Conservation (phyloP, 1,140 invertebrate genomes). For the Drosophila repletoides region DNA sequence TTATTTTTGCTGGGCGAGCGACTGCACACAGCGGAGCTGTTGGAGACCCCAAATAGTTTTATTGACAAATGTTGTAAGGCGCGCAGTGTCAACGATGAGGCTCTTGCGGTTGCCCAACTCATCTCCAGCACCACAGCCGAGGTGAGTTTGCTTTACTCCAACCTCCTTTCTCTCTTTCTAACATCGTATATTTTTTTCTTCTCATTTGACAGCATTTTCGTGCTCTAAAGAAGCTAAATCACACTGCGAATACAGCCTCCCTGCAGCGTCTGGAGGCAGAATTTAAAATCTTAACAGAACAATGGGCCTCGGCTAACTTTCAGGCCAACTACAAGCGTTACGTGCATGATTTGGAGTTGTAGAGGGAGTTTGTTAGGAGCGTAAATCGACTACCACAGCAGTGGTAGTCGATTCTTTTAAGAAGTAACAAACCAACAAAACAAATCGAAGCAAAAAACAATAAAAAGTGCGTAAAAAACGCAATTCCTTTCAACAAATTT, state of each 20-base stretch:
- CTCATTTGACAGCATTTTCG: conserved; percentile 54
- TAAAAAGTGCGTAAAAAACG: not conserved
- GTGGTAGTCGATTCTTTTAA: conserved; percentile 17
- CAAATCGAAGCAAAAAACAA: too few relatives aligned
- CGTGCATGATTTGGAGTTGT: conserved; percentile 37
- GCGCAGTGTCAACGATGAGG: conserved; percentile 53
- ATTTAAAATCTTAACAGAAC: conserved; percentile 85
- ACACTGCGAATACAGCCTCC: conserved; percentile 84
- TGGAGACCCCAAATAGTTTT: conserved; percentile 41
- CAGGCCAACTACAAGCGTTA: conserved; percentile 54
- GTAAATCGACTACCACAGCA: conserved; percentile 62
- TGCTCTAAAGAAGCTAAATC: conserved; percentile 83
- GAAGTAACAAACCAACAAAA: conserved; percentile 12
- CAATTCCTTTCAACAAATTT: not conserved
- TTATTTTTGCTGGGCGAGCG: conserved; percentile 67
- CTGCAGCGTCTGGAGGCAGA: conserved; percentile 85
- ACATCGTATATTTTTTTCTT: not conserved
- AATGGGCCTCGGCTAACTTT: conserved; percentile 85
- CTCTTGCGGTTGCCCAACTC: conserved; percentile 63
- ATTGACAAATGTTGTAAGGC: conserved; percentile 59
- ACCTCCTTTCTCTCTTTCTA: not conserved
- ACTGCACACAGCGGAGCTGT: conserved; percentile 53
- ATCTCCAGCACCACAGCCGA: conserved; percentile 65
- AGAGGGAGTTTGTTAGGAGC: not conserved
- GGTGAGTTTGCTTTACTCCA: conserved; percentile 19